A percentile compares a stretch with the other conserved stretches of the same genome.
Conservation (phyloP, 2,888 invertebrate genomes). For the Protodeltote pygarga region DNA sequence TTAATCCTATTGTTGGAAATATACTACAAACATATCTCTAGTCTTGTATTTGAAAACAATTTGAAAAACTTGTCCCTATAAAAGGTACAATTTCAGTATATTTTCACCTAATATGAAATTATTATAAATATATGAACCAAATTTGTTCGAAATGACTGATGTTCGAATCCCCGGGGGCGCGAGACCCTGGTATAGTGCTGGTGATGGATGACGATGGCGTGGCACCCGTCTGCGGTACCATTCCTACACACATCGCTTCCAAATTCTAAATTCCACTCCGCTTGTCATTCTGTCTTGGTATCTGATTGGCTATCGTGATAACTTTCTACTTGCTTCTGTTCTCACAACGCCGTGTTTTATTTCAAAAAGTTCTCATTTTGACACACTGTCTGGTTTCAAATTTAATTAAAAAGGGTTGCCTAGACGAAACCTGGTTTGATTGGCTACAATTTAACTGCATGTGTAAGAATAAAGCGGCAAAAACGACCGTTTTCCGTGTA, state of each 20-base stretch:
- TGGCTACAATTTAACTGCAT: constrained; percentile 24
- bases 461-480: neutral
- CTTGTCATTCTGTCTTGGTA: constrained; percentile 47
- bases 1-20: constrained; percentile 29
- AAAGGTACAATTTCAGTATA: constrained; percentile 22
- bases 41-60: neutral
- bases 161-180: constrained; percentile 19
- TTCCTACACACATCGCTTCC: constrained; percentile 33
- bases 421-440: constrained; percentile 13
- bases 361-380: constrained; percentile 28
- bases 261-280: constrained; percentile 50
- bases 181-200: neutral
- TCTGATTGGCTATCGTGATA: constrained; percentile 49
- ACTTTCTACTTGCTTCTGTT: constrained; percentile 40
- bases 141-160: constrained; percentile 1
- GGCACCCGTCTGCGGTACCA: constrained; percentile 14
- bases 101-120: constrained; percentile 11
- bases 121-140: constrained; percentile 14
- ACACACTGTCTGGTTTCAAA: constrained; percentile 10
- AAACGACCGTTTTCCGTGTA: constrained; percentile 8
- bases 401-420: constrained; percentile 9
- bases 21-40: constrained; percentile 9
- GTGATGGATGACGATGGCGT: neutral
- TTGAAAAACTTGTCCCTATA: neutral
- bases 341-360: constrained; percentile 43